Evolutionary conservation across 2,113 vertebrate genomes (phyloP).

Genomic region (Galbula dea): DNA sequence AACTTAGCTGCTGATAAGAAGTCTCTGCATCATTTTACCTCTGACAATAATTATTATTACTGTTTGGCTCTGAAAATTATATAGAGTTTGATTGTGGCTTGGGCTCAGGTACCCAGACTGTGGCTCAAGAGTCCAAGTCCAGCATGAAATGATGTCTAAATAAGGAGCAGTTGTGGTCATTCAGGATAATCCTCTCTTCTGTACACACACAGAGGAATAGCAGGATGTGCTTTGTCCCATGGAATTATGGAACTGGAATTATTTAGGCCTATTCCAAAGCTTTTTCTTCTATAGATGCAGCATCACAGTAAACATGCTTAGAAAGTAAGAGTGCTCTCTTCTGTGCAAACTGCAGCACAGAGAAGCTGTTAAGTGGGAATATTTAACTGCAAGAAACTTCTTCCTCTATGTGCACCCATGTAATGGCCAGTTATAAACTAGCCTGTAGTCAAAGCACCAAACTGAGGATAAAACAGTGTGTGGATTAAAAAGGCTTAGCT

Average conservation of each 20-base stretch:
- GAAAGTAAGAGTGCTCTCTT: neutral
- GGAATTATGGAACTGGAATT: neutral
- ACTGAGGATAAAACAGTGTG: too few species aligned
- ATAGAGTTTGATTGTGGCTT: neutral
- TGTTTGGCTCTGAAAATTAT: neutral
- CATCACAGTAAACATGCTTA: neutral
- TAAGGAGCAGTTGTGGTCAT: neutral
- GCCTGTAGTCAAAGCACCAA: too few species aligned
- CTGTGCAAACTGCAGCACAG: neutral
- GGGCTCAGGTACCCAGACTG: neutral
- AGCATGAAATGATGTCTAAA: neutral
- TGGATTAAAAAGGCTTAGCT: neutral
- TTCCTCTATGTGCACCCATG: accelerated
- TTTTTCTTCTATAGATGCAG: neutral
- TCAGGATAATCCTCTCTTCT: neutral
- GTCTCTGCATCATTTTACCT: neutral
- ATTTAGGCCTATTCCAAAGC: neutral
- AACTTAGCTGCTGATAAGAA: neutral
- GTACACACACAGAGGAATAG: neutral
- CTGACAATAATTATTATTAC: neutral
- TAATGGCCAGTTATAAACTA: neutral
- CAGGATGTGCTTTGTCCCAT: neutral
- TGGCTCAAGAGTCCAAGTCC: neutral
- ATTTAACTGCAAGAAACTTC: neutral
- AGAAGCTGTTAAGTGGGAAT: neutral